These are phyloP conservation scores for Neoseiulus cucumeris DNA, from an alignment of 1,140 invertebrate genomes.

Conservation along the genomic window DNA sequence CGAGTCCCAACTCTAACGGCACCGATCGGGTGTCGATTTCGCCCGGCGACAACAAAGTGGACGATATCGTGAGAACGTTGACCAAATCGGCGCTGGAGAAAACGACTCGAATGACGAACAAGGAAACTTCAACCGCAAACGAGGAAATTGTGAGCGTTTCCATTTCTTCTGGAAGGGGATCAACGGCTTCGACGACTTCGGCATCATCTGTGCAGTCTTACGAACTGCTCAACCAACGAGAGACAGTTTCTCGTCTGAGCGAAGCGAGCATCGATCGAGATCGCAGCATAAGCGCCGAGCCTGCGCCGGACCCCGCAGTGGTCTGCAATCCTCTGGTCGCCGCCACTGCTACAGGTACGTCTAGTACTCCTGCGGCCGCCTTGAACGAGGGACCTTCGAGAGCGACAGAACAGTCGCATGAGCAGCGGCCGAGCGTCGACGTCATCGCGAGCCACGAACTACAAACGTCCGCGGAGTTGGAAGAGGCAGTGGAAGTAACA, in stretches of 20 bases:
- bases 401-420: background rate
- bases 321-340: too few relatives aligned
- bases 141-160: conserved; percentile 1
- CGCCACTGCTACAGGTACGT: too few relatives aligned
- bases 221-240: background rate
- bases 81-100: background rate
- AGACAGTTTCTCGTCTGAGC: background rate
- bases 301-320: background rate
- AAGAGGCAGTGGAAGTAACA: background rate
- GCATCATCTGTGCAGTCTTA: conserved; percentile 8
- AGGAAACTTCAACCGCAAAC: background rate
- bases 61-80: background rate
- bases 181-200: background rate
- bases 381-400: background rate
- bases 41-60: background rate
- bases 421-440: too few relatives aligned
- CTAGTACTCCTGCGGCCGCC: background rate
- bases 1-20: background rate
- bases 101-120: background rate
- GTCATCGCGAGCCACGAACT: too few relatives aligned
- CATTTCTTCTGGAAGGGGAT: conserved; percentile 1
- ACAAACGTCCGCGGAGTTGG: background rate
- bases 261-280: conserved; percentile 1
- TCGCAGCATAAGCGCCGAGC: conserved; percentile 2
- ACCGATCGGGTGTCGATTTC: background rate